A percentile compares a stretch with the other conserved stretches of the same genome.
phyloP scores from a whole-genome alignment of 1,140 invertebrate species.

The Apocrypta bakeri region DNA sequence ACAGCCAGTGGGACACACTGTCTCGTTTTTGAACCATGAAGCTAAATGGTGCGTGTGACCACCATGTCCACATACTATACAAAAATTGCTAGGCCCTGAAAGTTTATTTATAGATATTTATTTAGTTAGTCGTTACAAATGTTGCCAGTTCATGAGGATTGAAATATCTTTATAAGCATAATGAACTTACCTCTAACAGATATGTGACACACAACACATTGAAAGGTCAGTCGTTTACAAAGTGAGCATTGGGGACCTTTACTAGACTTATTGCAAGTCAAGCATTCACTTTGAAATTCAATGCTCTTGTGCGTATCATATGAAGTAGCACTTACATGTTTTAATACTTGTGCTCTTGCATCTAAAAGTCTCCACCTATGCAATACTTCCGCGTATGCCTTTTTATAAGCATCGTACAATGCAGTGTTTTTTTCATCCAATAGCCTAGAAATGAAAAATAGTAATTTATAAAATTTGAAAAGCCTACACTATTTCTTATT shows the following conservation, averaged over 20 bases:
- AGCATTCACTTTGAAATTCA: constrained; percentile 86
- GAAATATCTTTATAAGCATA: background rate
- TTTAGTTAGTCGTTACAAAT: background rate
- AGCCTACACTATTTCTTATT: background rate
- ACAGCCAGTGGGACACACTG: constrained; percentile 87
- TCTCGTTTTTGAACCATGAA: constrained; percentile 84
- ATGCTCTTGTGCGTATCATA: constrained; percentile 80
- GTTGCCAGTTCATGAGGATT: background rate
- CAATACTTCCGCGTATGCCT: constrained; percentile 91
- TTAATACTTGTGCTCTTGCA: constrained; percentile 86
- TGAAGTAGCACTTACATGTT: constrained; percentile 80
- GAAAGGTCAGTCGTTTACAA: constrained; percentile 83
- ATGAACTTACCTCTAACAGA: constrained; percentile 83
- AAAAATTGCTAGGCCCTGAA: constrained; percentile 83
- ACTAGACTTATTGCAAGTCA: constrained; percentile 78
- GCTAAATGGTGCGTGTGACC: constrained; percentile 89
- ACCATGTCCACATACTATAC: constrained; percentile 91
- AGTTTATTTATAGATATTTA: constrained; percentile 30
- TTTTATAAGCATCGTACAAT: constrained; percentile 91
- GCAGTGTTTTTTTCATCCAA: constrained; percentile 76
- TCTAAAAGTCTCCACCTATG: constrained; percentile 89
- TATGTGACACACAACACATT: constrained; percentile 89
- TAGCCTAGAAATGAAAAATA: constrained; percentile 54
- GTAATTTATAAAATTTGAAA: background rate
- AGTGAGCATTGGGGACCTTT: constrained; percentile 78